Percentiles rank a stretch among this genome's conserved stretches.
Evolutionary conservation across 2,888 invertebrate species (phyloP).

Genomic region (Tholera decimalis): DNA sequence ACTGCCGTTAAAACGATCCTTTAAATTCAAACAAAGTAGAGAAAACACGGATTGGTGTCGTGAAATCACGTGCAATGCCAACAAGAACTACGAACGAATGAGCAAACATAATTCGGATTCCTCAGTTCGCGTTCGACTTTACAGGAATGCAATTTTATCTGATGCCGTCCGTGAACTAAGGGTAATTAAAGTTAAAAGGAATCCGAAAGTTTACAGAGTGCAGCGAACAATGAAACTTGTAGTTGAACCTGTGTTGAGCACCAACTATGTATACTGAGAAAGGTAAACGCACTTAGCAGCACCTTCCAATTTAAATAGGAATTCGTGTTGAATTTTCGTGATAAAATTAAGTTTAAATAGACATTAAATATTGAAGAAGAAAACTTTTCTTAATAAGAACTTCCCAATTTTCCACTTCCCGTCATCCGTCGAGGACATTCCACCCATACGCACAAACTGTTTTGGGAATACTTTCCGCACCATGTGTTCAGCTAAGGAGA

Average conservation of each 20-base stretch:
- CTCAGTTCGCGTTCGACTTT: conserved; percentile 42
- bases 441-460: too few relatives aligned
- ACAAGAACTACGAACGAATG: conserved; percentile 49
- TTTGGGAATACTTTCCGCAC: too few relatives aligned
- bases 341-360: neutral
- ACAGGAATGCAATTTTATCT: conserved; percentile 80
- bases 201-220: conserved; percentile 66
- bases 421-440: too few relatives aligned
- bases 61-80: conserved; percentile 50
- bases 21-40: conserved; percentile 36
- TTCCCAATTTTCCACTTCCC: too few relatives aligned
- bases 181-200: conserved; percentile 78
- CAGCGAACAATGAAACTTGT: conserved; percentile 68
- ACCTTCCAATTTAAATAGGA: conserved; percentile 27
- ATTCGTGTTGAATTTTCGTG: neutral
- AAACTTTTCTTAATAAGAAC: neutral
- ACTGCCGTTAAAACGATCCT: conserved; percentile 13
- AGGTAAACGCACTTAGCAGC: conserved; percentile 15
- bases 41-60: conserved; percentile 32
- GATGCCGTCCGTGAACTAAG: conserved; percentile 69
- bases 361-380: neutral
- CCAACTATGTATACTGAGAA: conserved; percentile 26
- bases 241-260: conserved; percentile 58
- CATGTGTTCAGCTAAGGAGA: too few relatives aligned
- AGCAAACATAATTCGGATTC: conserved; percentile 65